phyloP scores from a whole-genome alignment of 2,888 invertebrate species.

The Tenodera sinensis region DNA sequence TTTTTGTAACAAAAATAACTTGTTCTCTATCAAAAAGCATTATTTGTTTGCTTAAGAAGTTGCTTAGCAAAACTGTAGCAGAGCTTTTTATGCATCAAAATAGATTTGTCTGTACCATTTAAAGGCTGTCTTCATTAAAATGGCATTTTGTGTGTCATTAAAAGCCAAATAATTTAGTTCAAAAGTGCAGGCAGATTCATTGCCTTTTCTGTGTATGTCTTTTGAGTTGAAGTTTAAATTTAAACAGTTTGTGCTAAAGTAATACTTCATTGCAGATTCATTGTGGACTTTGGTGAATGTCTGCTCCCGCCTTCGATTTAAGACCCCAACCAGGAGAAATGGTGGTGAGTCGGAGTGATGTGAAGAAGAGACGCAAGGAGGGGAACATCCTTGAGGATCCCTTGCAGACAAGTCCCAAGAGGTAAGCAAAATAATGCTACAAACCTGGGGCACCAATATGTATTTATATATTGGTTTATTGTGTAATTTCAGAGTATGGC shows the following conservation, averaged over 20 bases:
- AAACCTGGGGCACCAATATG: too few species aligned
- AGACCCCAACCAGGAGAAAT: constrained; percentile 35
- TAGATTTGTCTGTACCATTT: not conserved
- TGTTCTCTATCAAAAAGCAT: not conserved
- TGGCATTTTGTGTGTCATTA: not conserved
- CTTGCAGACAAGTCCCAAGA: constrained; percentile 46
- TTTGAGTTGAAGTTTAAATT: not conserved
- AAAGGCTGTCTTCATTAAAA: not conserved
- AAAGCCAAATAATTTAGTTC: not conserved
- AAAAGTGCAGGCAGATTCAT: not conserved
- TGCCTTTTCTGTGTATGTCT: not conserved
- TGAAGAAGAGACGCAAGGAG: constrained; percentile 46
- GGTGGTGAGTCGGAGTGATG: constrained; percentile 44
- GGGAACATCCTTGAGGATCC: constrained; percentile 35
- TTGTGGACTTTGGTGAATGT: constrained; percentile 18
- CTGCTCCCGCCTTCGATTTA: constrained; percentile 5
- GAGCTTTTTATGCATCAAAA: not conserved
- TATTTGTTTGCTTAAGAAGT: not conserved
- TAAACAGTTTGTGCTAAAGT: not conserved
- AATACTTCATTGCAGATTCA: not conserved
- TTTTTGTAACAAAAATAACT: not conserved
- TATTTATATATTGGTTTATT: too few species aligned
- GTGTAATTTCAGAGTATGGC: too few species aligned
- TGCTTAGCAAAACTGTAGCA: not conserved
- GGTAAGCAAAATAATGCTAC: constrained; percentile 38